Conservation (phyloP, 2,113 vertebrate genomes). For the Psephotus haematonotus region DNA sequence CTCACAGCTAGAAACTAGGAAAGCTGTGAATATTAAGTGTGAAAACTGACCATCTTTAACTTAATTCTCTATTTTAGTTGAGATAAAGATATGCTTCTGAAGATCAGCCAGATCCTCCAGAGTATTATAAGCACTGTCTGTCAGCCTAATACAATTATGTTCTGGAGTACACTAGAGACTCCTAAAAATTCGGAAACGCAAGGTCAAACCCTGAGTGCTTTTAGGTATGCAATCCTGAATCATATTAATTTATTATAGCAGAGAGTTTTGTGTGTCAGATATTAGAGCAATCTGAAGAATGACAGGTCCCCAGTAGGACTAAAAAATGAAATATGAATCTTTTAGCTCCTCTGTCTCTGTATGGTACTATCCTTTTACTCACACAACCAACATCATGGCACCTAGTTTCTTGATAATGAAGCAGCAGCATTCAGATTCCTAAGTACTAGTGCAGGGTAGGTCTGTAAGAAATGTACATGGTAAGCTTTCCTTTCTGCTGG, state of each 20-base stretch:
- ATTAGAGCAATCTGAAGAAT: constrained; percentile 17
- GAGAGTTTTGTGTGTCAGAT: neutral
- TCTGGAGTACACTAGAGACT: constrained; percentile 21
- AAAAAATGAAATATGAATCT: constrained; percentile 48
- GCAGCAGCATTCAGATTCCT: neutral
- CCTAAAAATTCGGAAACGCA: constrained; percentile 37
- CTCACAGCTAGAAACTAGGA: neutral
- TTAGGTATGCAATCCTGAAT: neutral
- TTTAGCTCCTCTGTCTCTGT: constrained; percentile 16
- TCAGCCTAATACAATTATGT: constrained; percentile 42
- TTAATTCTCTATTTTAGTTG: constrained; percentile 17
- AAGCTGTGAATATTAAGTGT: neutral
- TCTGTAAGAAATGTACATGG: neutral
- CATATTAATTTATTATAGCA: constrained; percentile 15
- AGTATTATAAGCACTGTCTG: constrained; percentile 36
- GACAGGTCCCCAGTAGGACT: constrained; percentile 16
- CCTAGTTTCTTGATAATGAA: neutral
- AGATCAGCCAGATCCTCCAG: neutral
- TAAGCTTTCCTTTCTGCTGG: neutral
- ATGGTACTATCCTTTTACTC: constrained; percentile 2
- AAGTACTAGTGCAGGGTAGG: neutral
- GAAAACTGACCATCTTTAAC: neutral
- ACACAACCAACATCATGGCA: neutral
- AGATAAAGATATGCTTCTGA: neutral
- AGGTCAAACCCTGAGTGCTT: constrained; percentile 50